Conservation (phyloP, 2,113 vertebrate genomes). For the Phalacrocorax brasilianus region DNA sequence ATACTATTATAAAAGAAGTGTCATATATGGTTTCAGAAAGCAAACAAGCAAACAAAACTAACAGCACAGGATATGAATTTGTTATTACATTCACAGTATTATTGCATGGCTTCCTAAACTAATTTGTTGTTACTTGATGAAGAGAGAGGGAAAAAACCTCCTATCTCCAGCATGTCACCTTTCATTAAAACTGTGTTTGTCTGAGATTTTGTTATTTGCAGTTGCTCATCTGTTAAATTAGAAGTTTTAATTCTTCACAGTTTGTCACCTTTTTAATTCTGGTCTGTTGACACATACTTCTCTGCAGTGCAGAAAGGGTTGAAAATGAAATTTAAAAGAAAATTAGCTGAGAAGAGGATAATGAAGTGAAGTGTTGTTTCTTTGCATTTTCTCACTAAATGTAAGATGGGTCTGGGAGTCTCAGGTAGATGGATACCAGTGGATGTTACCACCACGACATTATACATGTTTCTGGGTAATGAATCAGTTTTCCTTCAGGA, state of each 20-base stretch:
- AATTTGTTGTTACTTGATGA: constrained; percentile 62
- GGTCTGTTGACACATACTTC: constrained; percentile 61
- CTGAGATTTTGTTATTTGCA: constrained; percentile 76
- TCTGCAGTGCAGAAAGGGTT: constrained; percentile 43
- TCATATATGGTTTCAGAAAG: constrained; percentile 60
- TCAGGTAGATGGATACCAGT: background rate
- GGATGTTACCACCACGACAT: background rate
- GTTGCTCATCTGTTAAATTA: constrained; percentile 79
- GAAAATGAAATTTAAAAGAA: constrained; percentile 69
- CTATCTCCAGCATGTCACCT: constrained; percentile 70
- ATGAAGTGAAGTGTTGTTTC: background rate
- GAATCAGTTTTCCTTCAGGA: background rate
- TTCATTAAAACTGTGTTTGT: constrained; percentile 76
- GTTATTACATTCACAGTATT: constrained; percentile 32
- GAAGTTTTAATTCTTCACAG: constrained; percentile 79
- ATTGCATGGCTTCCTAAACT: constrained; percentile 51
- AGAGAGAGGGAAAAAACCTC: constrained; percentile 16
- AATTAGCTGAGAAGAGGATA: constrained; percentile 43
- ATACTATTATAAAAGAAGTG: constrained; percentile 37
- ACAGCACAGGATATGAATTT: constrained; percentile 31
- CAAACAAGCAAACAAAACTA: constrained; percentile 57
- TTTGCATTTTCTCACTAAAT: background rate
- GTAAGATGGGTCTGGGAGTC: background rate
- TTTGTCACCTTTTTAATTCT: constrained; percentile 77
- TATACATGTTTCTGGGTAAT: background rate